Evolutionary conservation across 2,113 vertebrate genomes (phyloP).

Genomic region (Corythaeola cristata): DNA sequence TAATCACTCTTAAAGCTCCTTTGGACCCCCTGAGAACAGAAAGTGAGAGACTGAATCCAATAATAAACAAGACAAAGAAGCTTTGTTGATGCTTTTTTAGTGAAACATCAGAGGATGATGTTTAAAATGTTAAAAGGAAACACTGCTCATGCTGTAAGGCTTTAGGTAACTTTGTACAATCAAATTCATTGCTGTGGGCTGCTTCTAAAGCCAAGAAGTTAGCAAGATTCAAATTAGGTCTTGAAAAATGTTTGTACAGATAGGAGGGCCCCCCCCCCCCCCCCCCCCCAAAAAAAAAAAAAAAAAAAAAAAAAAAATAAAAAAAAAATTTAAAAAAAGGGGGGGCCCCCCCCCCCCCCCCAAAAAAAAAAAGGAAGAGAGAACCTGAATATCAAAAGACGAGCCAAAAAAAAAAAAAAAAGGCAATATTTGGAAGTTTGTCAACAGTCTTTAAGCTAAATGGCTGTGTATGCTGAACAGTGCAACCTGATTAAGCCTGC

Average conservation of each 20-base stretch:
- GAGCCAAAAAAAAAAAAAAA: neutral
- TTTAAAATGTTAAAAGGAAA: neutral
- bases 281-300: too few species aligned
- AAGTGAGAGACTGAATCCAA: neutral
- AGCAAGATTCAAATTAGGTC: neutral
- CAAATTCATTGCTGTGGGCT: neutral
- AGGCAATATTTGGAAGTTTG: neutral
- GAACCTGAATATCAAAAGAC: neutral
- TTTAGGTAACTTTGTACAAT: neutral
- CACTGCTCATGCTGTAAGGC: neutral
- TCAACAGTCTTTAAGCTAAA: neutral
- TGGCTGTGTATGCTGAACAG: neutral
- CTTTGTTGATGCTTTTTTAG: neutral
- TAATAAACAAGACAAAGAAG: neutral
- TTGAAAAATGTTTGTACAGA: neutral
- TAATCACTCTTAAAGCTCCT: neutral
- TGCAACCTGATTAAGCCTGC: neutral
- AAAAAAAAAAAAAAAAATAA: too few species aligned
- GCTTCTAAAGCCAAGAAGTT: neutral
- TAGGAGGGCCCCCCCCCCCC: neutral
- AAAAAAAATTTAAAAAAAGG: too few species aligned
- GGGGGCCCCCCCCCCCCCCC: too few species aligned
- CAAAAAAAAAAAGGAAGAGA: too few species aligned
- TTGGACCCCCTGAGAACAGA: neutral
- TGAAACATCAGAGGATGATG: neutral